A percentile compares a stretch with the other conserved stretches of the same genome.
Conservation (phyloP, 2,113 vertebrate species). For the Psephotus haematonotus region DNA sequence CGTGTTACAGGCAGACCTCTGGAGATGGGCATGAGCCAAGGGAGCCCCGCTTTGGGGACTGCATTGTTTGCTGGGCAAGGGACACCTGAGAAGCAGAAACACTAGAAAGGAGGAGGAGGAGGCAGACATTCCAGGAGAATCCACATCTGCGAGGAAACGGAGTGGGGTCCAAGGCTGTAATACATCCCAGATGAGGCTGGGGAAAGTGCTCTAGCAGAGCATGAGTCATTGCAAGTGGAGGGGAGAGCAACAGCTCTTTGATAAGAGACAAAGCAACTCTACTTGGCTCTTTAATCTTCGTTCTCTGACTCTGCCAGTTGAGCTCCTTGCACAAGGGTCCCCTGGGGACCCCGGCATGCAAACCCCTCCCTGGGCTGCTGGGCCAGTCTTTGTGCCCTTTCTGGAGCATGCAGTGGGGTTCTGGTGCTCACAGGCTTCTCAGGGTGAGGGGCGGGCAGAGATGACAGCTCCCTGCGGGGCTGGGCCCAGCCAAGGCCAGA, state of each 20-base stretch:
- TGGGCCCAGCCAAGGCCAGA: background rate
- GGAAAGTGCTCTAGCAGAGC: conserved; percentile 10
- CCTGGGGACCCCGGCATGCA: background rate
- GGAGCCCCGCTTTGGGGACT: background rate
- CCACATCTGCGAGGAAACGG: conserved; percentile 60
- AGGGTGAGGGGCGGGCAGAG: background rate
- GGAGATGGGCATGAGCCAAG: background rate
- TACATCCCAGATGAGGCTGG: conserved; percentile 64
- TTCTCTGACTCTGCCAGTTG: background rate
- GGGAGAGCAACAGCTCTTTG: background rate
- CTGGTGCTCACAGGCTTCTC: background rate
- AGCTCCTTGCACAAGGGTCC: background rate
- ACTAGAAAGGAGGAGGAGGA: conserved; percentile 9
- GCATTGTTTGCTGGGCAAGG: background rate
- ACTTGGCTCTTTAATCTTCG: background rate
- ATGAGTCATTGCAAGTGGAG: background rate
- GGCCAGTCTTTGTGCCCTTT: background rate
- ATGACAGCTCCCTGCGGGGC: background rate
- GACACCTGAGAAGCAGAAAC: conserved; percentile 46
- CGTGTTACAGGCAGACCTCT: accelerated
- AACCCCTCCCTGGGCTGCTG: background rate
- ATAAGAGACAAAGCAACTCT: conserved; percentile 4
- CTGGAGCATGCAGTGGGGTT: accelerated
- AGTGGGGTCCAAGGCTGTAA: conserved; percentile 60
- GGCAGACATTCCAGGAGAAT: conserved; percentile 63